Evolutionary conservation across 2,113 vertebrate species (phyloP), one percentile per base, ranked within the genome.

Genomic region (Hemibagrus wyckioides): DNA sequence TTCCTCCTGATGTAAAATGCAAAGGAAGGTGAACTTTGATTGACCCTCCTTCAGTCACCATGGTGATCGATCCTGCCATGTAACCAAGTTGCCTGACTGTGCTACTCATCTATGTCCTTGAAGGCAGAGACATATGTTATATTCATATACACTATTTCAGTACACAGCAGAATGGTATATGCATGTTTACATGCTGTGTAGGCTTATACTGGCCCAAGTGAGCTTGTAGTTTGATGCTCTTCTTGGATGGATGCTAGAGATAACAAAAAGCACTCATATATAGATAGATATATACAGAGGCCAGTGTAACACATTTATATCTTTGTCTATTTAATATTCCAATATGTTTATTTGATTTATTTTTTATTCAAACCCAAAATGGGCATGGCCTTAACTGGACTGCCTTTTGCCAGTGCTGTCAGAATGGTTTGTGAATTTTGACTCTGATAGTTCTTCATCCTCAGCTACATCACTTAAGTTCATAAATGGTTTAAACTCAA

Each of bases 31-130:
- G 83, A 88, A 89, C 86, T 83, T 89, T 73, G 65, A 76, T 71
- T 85, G 89, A 88, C 86, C 83, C 69, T 63, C 69, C 69, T 36
- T 85, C 80, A 52, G 86, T 88, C 86, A 85, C 86, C 83, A 89
- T 89, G 57, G 89, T 85, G 69, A 89, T 89, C 52, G 57, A 85
- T 88, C 67, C 1, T 25, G 41, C 87, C 71, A 30, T 33, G 71
- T 71, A 83, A 88, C 86, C n/a, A 76, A 71, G 71, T 80, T 88
- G 44, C 59, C 71, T 56, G 61, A 57, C 30, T 85, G 54, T 88
- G 67, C 14, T 82, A 36, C 36, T 85, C 23, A 59, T 52, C 36
- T 3, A 57, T 65, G 19, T 67, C 54, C 79, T 14, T 23, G 71
- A 61, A 73, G 28, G 33, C 54, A 76, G 28, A 84, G 17, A 75